Conservation (phyloP, 2,888 invertebrate genomes). For the Icerya purchasi region DNA sequence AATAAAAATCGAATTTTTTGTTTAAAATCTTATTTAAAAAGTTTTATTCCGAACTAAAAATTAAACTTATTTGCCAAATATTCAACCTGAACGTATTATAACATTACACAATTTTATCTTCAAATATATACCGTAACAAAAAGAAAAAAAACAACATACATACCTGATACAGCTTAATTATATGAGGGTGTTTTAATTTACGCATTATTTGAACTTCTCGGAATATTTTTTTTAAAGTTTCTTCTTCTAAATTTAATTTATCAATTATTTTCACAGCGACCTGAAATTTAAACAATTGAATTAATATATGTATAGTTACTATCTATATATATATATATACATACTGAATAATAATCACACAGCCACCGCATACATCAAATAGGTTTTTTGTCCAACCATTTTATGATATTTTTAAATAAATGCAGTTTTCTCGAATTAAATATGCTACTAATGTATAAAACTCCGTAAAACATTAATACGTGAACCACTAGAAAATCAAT, state of each 20-base stretch:
- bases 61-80: too few relatives aligned
- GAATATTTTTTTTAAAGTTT: conserved; percentile 83
- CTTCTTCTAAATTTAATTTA: conserved; percentile 74
- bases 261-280: conserved; percentile 94
- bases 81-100: too few relatives aligned
- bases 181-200: conserved; percentile 79
- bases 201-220: conserved; percentile 92
- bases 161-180: conserved; percentile 81
- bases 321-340: neutral
- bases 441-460: neutral
- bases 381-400: neutral
- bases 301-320: neutral
- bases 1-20: too few relatives aligned
- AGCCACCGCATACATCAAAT: neutral
- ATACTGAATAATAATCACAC: neutral
- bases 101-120: too few relatives aligned
- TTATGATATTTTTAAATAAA: neutral
- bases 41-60: too few relatives aligned
- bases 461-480: too few relatives aligned
- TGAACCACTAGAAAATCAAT: too few relatives aligned
- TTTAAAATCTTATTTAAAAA: too few relatives aligned
- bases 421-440: neutral
- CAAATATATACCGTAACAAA: too few relatives aligned
- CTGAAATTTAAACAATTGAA: conserved; percentile 31
- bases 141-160: conserved; percentile 2